These are phyloP conservation scores for Sprattus sprattus DNA, from an alignment of 2,113 vertebrate species.

Conservation along the genomic window DNA sequence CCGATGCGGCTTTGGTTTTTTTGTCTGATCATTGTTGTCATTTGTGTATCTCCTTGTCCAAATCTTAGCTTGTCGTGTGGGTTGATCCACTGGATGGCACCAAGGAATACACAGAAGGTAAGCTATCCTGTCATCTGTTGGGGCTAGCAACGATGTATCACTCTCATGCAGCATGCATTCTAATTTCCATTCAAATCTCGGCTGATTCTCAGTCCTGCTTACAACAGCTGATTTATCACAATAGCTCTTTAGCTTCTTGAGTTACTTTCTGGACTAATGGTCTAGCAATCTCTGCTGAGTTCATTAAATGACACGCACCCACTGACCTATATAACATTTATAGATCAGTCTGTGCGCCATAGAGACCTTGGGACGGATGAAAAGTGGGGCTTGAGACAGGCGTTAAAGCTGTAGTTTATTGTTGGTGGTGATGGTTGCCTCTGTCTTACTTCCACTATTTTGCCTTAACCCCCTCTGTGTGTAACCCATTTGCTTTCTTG, in stretches of 20 bases:
- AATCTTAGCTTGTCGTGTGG: conserved; percentile 90
- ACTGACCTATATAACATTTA: background rate
- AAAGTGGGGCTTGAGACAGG: background rate
- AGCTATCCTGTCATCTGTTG: conserved; percentile 36
- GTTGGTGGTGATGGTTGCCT: background rate
- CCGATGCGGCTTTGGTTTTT: background rate
- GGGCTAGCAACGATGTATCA: background rate
- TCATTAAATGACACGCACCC: background rate
- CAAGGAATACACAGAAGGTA: conserved; percentile 98
- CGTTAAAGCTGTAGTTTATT: background rate
- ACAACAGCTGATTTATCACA: background rate
- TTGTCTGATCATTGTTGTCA: background rate
- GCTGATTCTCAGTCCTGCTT: background rate
- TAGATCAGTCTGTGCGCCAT: background rate
- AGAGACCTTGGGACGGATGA: background rate
- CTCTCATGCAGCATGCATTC: background rate
- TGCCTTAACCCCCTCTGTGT: background rate
- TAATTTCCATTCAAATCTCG: background rate
- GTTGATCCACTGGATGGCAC: conserved; percentile 97
- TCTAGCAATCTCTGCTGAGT: background rate
- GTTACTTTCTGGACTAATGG: background rate
- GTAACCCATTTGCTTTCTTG: background rate
- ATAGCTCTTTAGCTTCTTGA: background rate
- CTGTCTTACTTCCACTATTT: background rate
- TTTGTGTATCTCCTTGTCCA: conserved; percentile 44